Evolutionary conservation across 92 coral and sea anemone species (phyloP), one percentile per base, ranked within the genome.

Genomic region (Paragorgia papillata): DNA sequence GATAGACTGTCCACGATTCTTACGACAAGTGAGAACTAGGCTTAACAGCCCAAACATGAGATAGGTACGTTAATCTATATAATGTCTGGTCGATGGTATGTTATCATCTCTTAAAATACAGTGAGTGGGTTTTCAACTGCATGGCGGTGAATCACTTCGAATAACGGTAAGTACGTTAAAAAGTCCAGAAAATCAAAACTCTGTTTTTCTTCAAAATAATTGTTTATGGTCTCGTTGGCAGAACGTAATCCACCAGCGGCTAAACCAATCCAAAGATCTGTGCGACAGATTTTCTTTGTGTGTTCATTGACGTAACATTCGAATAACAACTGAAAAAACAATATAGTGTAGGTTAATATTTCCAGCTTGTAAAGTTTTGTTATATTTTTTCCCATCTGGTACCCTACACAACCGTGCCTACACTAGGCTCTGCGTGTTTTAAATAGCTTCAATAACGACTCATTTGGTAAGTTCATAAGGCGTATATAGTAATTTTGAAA

Each of bases 151-250:
- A 70, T 70, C n/a, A 26, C 46, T 30, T 70, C 62, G 22, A 94
- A 94, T 18, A 94, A 66, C 10, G 98, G 98, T 17, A 94, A 88
- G 32, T 94, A 91, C 13, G 98, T 91, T 30, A 94, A 74, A 39
- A 94, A 94, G 71, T 94, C 98, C 28, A 94, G 80, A 74, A 89
- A 94, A 74, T 91, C 98, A 74, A 94, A 80, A 65, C 85, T 75
- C 13, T 92, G 81, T 46, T 88, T 89, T 79, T 56, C 86, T 57
- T 92, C 90, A 40, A 94, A 88, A 77, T 73, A 85, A 61, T 67
- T 74, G 26, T 91, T 76, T 0, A 90, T 83, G 33, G 80, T 80
- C 74, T 70, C 86, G 5, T 86, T 85, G 27, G 82, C 85, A 29
- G 66, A 24, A 35, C 87, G 62, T 76, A 94, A 83, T 9, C 92